Percentiles rank a stretch among this genome's conserved stretches.
Evolutionary conservation across 2,113 vertebrate species (phyloP).

Genomic region (Rhadina sibilatrix): DNA sequence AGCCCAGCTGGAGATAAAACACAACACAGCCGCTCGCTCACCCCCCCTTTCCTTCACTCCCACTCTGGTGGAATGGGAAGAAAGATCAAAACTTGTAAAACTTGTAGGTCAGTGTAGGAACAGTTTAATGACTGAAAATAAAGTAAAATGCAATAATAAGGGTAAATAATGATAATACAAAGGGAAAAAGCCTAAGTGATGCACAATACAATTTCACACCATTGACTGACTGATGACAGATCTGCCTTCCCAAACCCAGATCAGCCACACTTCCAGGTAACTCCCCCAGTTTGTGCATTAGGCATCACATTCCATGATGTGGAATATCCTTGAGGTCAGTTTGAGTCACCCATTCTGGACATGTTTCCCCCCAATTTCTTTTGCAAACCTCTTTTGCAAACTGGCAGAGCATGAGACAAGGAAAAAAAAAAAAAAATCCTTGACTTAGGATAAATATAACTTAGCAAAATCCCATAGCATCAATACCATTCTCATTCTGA

Average conservation of each 20-base stretch:
- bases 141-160: neutral
- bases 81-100: neutral
- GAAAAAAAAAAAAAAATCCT: neutral
- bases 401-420: neutral
- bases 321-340: neutral
- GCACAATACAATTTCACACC: neutral
- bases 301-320: neutral
- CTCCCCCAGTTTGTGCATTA: neutral
- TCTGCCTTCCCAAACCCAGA: neutral
- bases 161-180: neutral
- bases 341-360: neutral
- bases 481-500: neutral
- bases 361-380: neutral
- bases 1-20: neutral
- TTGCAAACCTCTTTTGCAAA: neutral
- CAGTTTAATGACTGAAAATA: neutral
- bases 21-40: fast-evolving
- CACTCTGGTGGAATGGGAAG: neutral
- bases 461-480: neutral
- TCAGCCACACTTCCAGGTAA: neutral
- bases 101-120: neutral
- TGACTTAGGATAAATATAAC: fast-evolving
- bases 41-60: neutral
- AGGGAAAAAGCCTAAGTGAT: neutral
- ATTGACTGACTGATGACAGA: neutral